These are phyloP conservation scores for Thecocarcelia acutangulata DNA, from an alignment of 2,888 invertebrate genomes.

Conservation along the genomic window DNA sequence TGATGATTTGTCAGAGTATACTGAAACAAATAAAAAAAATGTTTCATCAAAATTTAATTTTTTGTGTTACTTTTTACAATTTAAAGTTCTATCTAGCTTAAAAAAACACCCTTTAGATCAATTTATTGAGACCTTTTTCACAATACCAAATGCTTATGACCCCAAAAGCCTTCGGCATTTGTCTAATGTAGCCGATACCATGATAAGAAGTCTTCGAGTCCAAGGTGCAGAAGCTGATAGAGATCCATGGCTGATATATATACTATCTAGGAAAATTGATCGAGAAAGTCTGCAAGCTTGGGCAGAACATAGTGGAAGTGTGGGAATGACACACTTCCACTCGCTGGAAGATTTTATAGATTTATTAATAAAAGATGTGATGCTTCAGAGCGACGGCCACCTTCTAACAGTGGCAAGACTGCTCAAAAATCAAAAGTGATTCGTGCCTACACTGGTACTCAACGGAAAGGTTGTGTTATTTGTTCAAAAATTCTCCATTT, in stretches of 20 bases:
- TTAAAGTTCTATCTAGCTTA: too few relatives aligned
- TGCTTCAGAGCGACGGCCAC: slow-evolving; percentile 31
- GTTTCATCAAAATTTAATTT: too few relatives aligned
- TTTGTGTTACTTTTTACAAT: too few relatives aligned
- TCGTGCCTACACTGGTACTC: slow-evolving; percentile 16
- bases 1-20: too few relatives aligned
- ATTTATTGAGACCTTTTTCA: slow-evolving; percentile 52
- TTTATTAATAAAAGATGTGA: slow-evolving; percentile 54
- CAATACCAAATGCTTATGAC: background rate
- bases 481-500: slow-evolving; percentile 31
- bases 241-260: slow-evolving; percentile 53
- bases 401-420: too few relatives aligned
- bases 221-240: slow-evolving; percentile 38
- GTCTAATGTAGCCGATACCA: slow-evolving; percentile 49
- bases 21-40: too few relatives aligned
- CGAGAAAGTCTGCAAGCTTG: slow-evolving; percentile 27
- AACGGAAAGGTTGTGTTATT: slow-evolving; percentile 18
- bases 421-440: too few relatives aligned
- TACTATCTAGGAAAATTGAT: slow-evolving; percentile 12
- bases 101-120: too few relatives aligned
- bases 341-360: slow-evolving; percentile 28
- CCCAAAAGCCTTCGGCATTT: background rate
- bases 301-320: slow-evolving; percentile 42
- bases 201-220: slow-evolving; percentile 48
- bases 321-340: slow-evolving; percentile 45